Conservation (phyloP, 2,797 vertebrate species). For the Galago senegalensis region DNA sequence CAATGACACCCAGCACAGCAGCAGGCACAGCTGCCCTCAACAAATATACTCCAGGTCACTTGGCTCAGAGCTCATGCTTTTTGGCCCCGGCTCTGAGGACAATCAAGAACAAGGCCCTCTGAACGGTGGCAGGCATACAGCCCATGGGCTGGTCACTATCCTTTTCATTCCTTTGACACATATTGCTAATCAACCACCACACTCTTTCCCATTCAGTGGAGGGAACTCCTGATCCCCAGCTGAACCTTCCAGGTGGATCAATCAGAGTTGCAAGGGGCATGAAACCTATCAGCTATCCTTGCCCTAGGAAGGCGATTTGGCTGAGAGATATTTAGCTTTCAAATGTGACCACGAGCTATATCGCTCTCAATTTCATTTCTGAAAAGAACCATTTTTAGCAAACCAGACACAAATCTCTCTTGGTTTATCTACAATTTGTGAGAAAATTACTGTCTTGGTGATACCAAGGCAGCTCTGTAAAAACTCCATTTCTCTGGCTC, state of each 20-base stretch:
- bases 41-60: neutral
- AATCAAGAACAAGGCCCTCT: neutral
- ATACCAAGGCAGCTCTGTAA: neutral
- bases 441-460: neutral
- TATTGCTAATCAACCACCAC: neutral
- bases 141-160: neutral
- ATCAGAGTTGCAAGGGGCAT: neutral
- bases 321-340: neutral
- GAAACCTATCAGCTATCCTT: neutral
- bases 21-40: neutral
- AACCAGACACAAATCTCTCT: neutral
- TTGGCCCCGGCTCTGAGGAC: neutral
- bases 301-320: neutral
- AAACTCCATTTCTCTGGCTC: neutral
- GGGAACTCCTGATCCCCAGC: neutral
- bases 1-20: neutral
- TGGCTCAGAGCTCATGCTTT: neutral
- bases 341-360: neutral
- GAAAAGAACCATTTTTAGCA: conserved; percentile 8
- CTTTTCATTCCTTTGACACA: neutral
- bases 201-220: neutral
- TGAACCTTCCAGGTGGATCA: neutral
- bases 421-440: neutral
- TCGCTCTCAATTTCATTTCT: neutral
- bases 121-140: neutral